A percentile compares a stretch with the other conserved stretches of the same genome.
These are phyloP conservation scores for Rhinatrema bivittatum DNA, from an alignment of 2,797 vertebrate genomes.

Conservation along the genomic window DNA sequence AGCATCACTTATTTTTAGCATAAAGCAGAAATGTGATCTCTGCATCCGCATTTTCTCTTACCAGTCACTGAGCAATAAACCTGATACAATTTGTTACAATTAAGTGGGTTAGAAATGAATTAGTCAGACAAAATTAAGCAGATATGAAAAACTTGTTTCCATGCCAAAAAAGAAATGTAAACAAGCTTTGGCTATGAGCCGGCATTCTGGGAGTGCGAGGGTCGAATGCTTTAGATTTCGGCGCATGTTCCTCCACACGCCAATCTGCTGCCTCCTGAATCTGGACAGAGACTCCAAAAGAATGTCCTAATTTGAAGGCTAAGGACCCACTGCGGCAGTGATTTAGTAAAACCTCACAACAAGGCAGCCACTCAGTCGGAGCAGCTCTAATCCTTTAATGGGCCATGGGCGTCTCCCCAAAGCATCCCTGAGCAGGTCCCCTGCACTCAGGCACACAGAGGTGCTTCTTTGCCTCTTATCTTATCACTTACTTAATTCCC, in stretches of 20 bases:
- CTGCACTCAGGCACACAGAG: constrained; percentile 38
- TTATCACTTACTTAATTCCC: constrained; percentile 65
- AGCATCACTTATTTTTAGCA: too few relatives aligned
- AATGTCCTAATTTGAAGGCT: constrained; percentile 47
- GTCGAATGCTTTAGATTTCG: constrained; percentile 38
- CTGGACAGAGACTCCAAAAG: constrained; percentile 37
- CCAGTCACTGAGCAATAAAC: constrained; percentile 25
- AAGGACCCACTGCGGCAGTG: constrained; percentile 44
- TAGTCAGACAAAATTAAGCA: constrained; percentile 39
- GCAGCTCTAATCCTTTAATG: constrained; percentile 66
- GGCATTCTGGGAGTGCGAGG: constrained; percentile 34
- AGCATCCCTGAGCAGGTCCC: constrained; percentile 43
- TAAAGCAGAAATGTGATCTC: constrained; percentile 22
- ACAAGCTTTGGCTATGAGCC: constrained; percentile 31
- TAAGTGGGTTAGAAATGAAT: constrained; percentile 34
- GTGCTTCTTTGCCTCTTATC: constrained; percentile 41
- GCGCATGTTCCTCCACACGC: constrained; percentile 25
- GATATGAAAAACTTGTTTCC: constrained; percentile 27
- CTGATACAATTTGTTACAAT: constrained; percentile 32
- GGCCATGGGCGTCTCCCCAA: constrained; percentile 47
- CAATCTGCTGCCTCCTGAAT: constrained; percentile 40
- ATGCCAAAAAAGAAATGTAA: constrained; percentile 24
- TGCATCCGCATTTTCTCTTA: constrained; percentile 23
- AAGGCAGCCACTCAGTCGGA: constrained; percentile 34
- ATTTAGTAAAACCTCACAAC: constrained; percentile 52